Conservation (phyloP, 1,140 invertebrate species). For the Drosophila neocordata region DNA sequence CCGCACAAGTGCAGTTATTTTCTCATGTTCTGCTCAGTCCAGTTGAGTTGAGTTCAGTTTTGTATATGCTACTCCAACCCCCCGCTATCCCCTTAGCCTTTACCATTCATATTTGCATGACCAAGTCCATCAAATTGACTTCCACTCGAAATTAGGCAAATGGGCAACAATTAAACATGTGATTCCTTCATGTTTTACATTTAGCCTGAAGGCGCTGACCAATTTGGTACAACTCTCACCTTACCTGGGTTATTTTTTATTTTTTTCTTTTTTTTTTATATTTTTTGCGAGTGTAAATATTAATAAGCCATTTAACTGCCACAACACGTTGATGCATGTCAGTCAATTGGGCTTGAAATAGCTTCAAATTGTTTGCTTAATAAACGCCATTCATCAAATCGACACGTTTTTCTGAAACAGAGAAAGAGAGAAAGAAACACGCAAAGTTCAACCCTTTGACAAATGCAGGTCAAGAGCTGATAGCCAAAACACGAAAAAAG, state of each 20-base stretch:
- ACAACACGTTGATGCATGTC: constrained; percentile 70
- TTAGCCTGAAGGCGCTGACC: constrained; percentile 3
- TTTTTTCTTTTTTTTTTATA: background rate
- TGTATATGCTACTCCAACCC: background rate
- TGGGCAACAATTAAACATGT: constrained; percentile 57
- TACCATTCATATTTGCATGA: constrained; percentile 27
- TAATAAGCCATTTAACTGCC: constrained; percentile 76
- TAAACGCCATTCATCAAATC: constrained; percentile 78
- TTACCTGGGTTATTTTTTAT: constrained; percentile 38
- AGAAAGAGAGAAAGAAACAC: constrained; percentile 28
- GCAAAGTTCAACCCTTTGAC: constrained; percentile 56
- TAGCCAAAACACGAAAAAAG: background rate
- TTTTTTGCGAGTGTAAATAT: constrained; percentile 58
- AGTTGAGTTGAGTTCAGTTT: constrained; percentile 24
- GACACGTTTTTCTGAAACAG: constrained; percentile 55
- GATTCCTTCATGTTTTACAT: constrained; percentile 18
- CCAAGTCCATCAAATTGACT: constrained; percentile 41
- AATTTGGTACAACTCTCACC: constrained; percentile 24
- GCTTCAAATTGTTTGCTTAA: constrained; percentile 76
- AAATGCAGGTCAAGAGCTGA: constrained; percentile 31
- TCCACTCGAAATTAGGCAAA: constrained; percentile 59
- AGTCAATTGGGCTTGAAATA: constrained; percentile 73
- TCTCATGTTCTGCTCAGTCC: constrained; percentile 51
- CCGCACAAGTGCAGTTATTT: constrained; percentile 71
- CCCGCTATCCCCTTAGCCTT: background rate